These are phyloP conservation scores for Rana temporaria DNA, from an alignment of 2,113 vertebrate genomes.

Conservation along the genomic window DNA sequence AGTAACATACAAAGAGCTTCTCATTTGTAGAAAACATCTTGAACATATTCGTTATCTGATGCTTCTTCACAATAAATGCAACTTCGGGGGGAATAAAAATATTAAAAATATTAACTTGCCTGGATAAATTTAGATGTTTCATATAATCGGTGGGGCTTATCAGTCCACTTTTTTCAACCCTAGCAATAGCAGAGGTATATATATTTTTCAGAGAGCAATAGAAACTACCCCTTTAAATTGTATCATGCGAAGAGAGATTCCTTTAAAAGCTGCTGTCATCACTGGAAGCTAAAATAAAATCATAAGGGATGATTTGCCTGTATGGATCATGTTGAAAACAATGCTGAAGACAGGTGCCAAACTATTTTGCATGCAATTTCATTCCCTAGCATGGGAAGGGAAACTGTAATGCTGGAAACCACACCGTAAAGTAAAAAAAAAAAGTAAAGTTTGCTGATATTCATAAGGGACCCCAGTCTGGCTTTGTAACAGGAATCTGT, in stretches of 20 bases:
- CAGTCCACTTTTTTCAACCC: no score
- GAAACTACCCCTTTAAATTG: neutral
- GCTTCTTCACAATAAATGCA: no score
- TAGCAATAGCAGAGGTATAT: no score
- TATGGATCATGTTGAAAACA: conserved; percentile 34
- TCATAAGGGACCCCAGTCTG: conserved; percentile 23
- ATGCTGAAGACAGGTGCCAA: conserved; percentile 44
- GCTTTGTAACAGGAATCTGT: conserved; percentile 39
- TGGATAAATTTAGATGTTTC: no score
- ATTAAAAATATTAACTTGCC: no score
- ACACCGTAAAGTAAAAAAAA: conserved; percentile 18
- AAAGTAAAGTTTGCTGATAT: conserved; percentile 11
- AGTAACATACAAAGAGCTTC: no score
- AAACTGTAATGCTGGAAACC: conserved; percentile 39
- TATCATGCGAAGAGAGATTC: conserved; percentile 19
- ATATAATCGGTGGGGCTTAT: no score
- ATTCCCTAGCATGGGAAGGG: conserved; percentile 44
- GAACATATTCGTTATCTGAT: neutral
- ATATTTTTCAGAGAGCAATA: neutral
- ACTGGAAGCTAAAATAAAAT: conserved; percentile 49
- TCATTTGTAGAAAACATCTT: no score
- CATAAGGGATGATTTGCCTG: conserved; percentile 23
- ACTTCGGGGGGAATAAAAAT: no score
- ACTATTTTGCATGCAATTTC: conserved; percentile 48
- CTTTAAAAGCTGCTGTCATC: conserved; percentile 35